Conservation (phyloP, 1,140 invertebrate genomes). For the Drepana arcuata region DNA sequence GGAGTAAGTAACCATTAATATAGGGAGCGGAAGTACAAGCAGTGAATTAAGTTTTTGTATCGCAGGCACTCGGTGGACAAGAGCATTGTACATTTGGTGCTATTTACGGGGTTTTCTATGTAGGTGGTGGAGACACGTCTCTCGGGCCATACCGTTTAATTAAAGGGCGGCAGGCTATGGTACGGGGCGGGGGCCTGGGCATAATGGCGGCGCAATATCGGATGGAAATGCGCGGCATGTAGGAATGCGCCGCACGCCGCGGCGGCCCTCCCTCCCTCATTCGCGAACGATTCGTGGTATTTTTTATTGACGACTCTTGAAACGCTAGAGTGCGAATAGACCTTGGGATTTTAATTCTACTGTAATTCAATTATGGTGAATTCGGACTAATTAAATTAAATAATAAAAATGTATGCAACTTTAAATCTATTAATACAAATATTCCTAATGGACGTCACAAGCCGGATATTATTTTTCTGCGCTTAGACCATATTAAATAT, state of each 20-base stretch:
- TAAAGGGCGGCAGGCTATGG: conserved; percentile 60
- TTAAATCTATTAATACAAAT: no score
- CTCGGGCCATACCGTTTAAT: conserved; percentile 68
- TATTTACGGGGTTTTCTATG: conserved; percentile 65
- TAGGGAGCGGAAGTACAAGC: no score
- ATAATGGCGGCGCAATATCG: conserved; percentile 71
- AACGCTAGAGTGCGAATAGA: conserved; percentile 51
- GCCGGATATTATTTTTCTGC: no score
- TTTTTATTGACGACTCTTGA: conserved; percentile 69
- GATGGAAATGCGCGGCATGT: conserved; percentile 71
- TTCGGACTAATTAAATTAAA: no score
- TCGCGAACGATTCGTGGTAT: conserved; percentile 66
- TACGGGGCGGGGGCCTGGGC: conserved; percentile 42
- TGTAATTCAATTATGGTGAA: no score
- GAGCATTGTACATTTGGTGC: conserved; percentile 48
- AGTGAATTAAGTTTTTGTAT: no score
- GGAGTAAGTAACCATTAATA: no score
- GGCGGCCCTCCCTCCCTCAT: conserved; percentile 58
- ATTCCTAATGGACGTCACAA: no score
- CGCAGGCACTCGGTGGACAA: no score
- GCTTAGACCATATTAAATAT: no score
- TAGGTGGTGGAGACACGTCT: conserved; percentile 56
- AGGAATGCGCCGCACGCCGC: conserved; percentile 66
- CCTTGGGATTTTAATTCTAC: conserved; percentile 29
- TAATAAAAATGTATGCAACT: no score